Evolutionary conservation across 2,113 vertebrate species (phyloP).

Genomic region (Paraplagusia blochii): DNA sequence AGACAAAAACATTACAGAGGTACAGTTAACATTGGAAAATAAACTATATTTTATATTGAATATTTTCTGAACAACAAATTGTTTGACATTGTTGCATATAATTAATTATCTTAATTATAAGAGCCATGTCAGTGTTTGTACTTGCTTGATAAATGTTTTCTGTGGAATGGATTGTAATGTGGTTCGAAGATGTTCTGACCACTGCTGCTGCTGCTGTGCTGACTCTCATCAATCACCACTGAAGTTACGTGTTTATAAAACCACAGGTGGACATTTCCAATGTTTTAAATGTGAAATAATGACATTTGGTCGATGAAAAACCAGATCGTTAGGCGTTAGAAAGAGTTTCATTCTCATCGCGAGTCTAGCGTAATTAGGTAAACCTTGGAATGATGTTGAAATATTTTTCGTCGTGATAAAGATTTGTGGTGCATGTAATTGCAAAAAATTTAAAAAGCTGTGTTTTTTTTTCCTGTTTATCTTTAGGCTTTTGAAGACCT

Average conservation of each 20-base stretch:
- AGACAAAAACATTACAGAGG: constrained; percentile 99
- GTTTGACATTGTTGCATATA: background rate
- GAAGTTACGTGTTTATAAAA: constrained; percentile 11
- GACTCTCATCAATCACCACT: constrained; percentile 2
- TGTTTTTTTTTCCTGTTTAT: constrained; percentile 15
- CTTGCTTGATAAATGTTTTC: background rate
- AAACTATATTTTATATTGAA: background rate
- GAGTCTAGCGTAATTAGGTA: background rate
- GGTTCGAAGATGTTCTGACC: constrained; percentile 9
- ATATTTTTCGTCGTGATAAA: constrained; percentile 15
- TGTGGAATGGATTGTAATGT: constrained; percentile 4
- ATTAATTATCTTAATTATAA: no score
- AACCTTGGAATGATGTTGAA: constrained; percentile 32
- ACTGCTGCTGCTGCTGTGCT: constrained; percentile 1
- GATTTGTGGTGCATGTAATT: constrained; percentile 38
- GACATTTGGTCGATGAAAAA: background rate
- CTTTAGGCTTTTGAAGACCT: constrained; percentile 96
- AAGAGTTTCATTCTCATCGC: background rate
- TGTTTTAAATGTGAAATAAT: constrained; percentile 1
- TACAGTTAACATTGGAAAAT: constrained; percentile 55
- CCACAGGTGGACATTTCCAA: background rate
- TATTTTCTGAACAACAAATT: background rate
- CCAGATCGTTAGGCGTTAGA: background rate
- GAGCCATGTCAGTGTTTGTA: background rate
- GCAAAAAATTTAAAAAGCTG: constrained; percentile 23